phyloP scores from a whole-genome alignment of 2,888 invertebrate species.

The Cerceris ruficornis region DNA sequence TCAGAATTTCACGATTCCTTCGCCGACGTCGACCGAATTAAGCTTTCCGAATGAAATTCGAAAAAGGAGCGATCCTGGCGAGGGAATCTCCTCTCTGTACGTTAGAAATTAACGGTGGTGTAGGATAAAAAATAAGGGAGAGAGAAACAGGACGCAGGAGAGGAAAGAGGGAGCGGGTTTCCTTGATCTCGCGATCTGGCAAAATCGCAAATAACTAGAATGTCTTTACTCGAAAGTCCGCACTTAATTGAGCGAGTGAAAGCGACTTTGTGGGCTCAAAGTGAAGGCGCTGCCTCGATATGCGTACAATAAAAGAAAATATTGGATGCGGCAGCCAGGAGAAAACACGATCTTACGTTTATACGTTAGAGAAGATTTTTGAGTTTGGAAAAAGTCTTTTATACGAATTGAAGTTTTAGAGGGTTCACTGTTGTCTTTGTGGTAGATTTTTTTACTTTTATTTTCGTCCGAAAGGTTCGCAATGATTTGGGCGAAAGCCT shows the following conservation, averaged over 20 bases:
- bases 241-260: conserved; percentile 66
- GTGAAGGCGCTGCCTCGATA: conserved; percentile 64
- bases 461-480: too few species aligned
- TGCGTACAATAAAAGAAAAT: conserved; percentile 65
- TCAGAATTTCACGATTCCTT: too few species aligned
- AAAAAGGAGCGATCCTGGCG: too few species aligned
- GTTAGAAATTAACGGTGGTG: too few species aligned
- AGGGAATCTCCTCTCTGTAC: too few species aligned
- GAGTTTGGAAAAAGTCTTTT: background rate
- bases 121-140: too few species aligned
- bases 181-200: conserved; percentile 20
- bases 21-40: too few species aligned
- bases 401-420: background rate
- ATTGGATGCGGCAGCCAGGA: conserved; percentile 47
- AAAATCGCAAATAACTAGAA: conserved; percentile 42
- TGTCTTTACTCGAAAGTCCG: conserved; percentile 61
- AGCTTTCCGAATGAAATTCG: too few species aligned
- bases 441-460: background rate
- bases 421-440: background rate
- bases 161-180: background rate
- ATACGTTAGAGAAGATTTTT: conserved; percentile 30
- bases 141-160: background rate
- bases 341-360: conserved; percentile 51
- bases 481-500: too few species aligned
- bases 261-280: conserved; percentile 59